These are phyloP conservation scores for Drosophila subpulchrella DNA, from an alignment of 1,140 invertebrate species.

Conservation along the genomic window DNA sequence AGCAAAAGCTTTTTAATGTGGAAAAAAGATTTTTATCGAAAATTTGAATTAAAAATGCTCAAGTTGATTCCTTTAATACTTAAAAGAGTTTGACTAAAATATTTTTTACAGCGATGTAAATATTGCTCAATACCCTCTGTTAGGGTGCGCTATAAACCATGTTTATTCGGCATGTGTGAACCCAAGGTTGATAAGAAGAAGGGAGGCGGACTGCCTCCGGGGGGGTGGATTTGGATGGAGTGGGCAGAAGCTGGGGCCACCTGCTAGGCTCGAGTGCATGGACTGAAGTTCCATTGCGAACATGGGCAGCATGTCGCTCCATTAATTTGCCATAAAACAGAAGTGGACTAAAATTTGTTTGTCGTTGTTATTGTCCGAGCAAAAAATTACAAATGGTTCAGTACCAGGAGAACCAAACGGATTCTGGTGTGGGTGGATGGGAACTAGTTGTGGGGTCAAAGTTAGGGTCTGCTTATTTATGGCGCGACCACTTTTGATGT, in stretches of 20 bases:
- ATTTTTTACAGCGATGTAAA: too few species aligned
- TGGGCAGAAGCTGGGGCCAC: conserved; percentile 44
- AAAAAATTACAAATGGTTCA: conserved; percentile 77
- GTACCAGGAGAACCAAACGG: conserved; percentile 27
- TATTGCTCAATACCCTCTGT: neutral
- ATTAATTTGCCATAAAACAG: conserved; percentile 84
- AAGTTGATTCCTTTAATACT: too few species aligned
- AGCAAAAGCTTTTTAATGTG: too few species aligned
- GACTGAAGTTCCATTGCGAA: conserved; percentile 54
- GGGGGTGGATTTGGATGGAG: neutral
- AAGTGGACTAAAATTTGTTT: conserved; percentile 83
- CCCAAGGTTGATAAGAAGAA: conserved; percentile 28
- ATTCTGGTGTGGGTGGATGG: neutral
- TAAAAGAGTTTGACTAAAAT: too few species aligned
- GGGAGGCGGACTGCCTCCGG: neutral
- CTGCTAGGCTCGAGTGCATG: conserved; percentile 70
- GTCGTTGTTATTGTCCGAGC: conserved; percentile 50
- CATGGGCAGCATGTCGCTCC: conserved; percentile 79
- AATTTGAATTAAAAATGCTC: too few species aligned
- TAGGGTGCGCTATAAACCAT: conserved; percentile 35
- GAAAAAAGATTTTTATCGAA: too few species aligned
- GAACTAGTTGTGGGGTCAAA: conserved; percentile 8
- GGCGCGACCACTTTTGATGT: conserved; percentile 67
- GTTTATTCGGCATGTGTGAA: conserved; percentile 81
- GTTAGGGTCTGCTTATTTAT: conserved; percentile 66